Evolutionary conservation across 2,113 vertebrate species (phyloP).

Genomic region (Helogale parvula): DNA sequence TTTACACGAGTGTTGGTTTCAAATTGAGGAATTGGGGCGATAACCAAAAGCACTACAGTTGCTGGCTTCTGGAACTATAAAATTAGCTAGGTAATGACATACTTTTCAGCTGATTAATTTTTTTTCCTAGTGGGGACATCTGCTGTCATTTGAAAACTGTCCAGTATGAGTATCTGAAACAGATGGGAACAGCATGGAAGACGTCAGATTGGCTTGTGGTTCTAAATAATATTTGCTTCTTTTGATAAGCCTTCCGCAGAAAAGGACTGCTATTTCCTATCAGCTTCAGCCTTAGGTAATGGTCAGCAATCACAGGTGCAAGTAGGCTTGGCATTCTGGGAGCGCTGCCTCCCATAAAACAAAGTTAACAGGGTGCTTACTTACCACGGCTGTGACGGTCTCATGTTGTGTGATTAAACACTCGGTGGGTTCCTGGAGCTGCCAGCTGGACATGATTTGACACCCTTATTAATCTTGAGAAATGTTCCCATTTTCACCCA

Average conservation of each 20-base stretch:
- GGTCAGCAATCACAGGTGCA: constrained; percentile 8
- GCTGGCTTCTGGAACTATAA: constrained; percentile 48
- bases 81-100: constrained; percentile 66
- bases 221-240: constrained; percentile 61
- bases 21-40: not conserved
- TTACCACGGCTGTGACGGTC: not conserved
- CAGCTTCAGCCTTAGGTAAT: not conserved
- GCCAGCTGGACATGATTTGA: constrained; percentile 68
- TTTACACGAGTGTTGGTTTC: not conserved
- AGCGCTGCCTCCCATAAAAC: not conserved
- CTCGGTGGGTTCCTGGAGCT: not conserved
- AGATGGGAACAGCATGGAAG: constrained; percentile 66
- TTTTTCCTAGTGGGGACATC: constrained; percentile 66
- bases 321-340: not conserved
- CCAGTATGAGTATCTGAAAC: constrained; percentile 68
- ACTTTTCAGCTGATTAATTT: constrained; percentile 69
- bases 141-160: constrained; percentile 76
- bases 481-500: constrained; percentile 49
- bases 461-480: constrained; percentile 77
- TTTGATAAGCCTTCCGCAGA: not conserved
- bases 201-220: constrained; percentile 42
- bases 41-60: constrained; percentile 27
- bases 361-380: not conserved
- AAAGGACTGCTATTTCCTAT: not conserved
- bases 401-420: constrained; percentile 52